phyloP scores from a whole-genome alignment of 2,113 vertebrate genomes.

The Corvus cornix region DNA sequence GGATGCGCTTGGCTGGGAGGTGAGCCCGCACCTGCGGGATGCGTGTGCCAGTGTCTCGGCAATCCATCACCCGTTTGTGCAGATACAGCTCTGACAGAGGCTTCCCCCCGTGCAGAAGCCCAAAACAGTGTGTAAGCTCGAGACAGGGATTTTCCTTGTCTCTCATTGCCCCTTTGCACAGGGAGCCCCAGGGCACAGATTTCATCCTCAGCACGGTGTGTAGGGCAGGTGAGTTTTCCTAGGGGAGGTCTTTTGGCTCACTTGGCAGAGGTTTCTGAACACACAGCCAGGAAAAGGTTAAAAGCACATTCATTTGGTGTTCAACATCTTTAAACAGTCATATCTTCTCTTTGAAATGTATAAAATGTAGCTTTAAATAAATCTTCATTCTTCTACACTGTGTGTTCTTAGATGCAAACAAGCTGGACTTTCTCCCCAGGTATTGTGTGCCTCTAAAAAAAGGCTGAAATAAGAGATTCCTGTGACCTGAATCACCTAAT shows the following conservation, averaged over 20 bases:
- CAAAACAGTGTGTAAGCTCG: fast-evolving
- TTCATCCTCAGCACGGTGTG: no score
- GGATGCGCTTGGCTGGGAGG: fast-evolving
- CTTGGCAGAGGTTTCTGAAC: not conserved
- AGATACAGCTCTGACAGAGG: not conserved
- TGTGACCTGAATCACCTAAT: constrained; percentile 34
- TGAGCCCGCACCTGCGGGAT: not conserved
- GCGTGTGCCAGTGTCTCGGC: fast-evolving
- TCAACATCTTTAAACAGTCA: not conserved
- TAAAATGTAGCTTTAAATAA: constrained; percentile 16
- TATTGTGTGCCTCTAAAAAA: not conserved
- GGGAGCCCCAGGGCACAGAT: fast-evolving
- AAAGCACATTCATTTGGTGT: not conserved
- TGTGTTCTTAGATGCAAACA: not conserved
- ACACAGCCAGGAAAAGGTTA: not conserved
- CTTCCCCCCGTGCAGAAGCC: not conserved
- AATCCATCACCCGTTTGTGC: fast-evolving
- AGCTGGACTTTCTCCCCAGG: not conserved
- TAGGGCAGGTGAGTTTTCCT: not conserved
- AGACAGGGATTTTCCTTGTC: not conserved
- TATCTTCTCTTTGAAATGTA: not conserved
- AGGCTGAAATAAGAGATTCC: constrained; percentile 17
- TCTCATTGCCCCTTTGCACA: fast-evolving
- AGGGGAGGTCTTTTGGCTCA: not conserved
- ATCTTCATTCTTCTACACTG: not conserved